Base-by-base conservation (phyloP, 2,113 vertebrate species). In the Platysteira castanea region DNA sequence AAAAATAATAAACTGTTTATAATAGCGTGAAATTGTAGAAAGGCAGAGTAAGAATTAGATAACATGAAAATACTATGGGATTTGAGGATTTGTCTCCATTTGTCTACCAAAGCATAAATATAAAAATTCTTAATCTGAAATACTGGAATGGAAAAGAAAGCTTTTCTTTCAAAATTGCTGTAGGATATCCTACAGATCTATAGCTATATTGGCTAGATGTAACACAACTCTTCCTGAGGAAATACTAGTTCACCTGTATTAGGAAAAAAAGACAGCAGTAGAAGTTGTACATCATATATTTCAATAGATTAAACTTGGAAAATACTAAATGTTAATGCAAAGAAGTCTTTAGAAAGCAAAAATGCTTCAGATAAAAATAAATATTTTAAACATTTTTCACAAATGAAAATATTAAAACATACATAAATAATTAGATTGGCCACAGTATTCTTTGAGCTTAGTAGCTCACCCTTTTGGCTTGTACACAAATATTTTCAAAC, bases 1-100 rank as follows among this genome's bases (percentile, higher is more conserved):
- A 88, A 79, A 94, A 96, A 88, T 83, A 92, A 88, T 80, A 84
- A 92, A 87, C 60, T 93, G 73, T 87, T 91, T 73, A 53, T 90
- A 85, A 67, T 39, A 91, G 39, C 1, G 0, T 92, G 57, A 95
- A 91, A 94, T 61, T 87, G 18, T 82, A 49, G 50, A 77, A 65
- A 87, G 61, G 61, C n/a, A 86, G 75, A 92, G 27, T 75, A 91
- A 84, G 60, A 89, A 81, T 74, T 92, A 78, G 28, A 52, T 71
- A 63, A 16, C 21, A 57, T 92, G 59, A 96, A 90, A 90, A 82
- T 91, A 65, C 61, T 68, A 6, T 56, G 69, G 74, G 77, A 91
- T 89, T 96, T 91, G 77, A 82, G 77, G 69, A 95, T 95, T 97
- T 95, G 47, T 75, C 64, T 81, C 69, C 24, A 30, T 76, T 85